Base-by-base conservation (phyloP, 1,140 invertebrate species). In the Rhyacophila brunnea region DNA sequence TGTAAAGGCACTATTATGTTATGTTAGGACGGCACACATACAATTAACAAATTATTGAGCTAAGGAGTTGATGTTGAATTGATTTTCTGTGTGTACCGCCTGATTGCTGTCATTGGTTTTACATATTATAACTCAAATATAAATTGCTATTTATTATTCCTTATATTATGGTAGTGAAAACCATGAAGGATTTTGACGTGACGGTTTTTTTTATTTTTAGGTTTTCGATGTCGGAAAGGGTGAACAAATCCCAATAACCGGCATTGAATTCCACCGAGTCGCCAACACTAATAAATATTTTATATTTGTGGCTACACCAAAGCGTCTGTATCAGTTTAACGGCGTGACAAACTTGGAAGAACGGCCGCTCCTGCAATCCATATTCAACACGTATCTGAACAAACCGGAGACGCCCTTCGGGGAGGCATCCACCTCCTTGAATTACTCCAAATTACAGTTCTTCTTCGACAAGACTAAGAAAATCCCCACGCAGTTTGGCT, bases 141-240 rank as follows among this genome's bases (percentile, higher is more conserved):
- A n/a, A n/a, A n/a, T n/a, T n/a, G n/a, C n/a, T n/a, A n/a, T n/a
- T n/a, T n/a, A n/a, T n/a, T n/a, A n/a, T n/a, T n/a, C n/a, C n/a
- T n/a, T n/a, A n/a, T n/a, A n/a, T n/a, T n/a, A n/a, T n/a, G n/a
- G n/a, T n/a, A n/a, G n/a, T n/a, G n/a, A n/a, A n/a, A n/a, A n/a
- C n/a, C n/a, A n/a, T n/a, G n/a, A n/a, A n/a, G n/a, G n/a, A n/a
- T n/a, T n/a, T n/a, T n/a, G n/a, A n/a, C n/a, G 40, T 53, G n/a
- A 64, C 42, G 14, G 35, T 38, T 34, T 54, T 50, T 50, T 38
- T 38, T 57, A 59, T 60, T 75, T 75, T 14, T 67, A 92, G 91
- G 84, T 96, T 34, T 95, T 93, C 70, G 92, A 94, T 71, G 83
- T 96, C 58, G 90, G 91, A 7, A 86, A 87, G 78, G 85, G 83